A percentile compares a stretch with the other conserved stretches of the same genome.
phyloP scores from a whole-genome alignment of 2,797 vertebrate species.

The Gephyroberyx darwinii region DNA sequence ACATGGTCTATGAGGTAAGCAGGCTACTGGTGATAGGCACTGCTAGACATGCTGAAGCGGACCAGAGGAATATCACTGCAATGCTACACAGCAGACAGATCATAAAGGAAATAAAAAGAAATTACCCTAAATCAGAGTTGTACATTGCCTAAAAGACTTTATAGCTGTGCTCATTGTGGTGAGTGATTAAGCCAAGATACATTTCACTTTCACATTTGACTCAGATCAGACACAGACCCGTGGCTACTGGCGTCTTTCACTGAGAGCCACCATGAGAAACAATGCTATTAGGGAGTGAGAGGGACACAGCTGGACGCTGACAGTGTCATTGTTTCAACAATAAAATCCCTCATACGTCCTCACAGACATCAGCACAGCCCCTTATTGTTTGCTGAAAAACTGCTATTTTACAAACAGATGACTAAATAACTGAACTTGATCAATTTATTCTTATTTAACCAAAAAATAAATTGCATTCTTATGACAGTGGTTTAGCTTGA shows the following conservation, averaged over 20 bases:
- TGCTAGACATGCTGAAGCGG: slow-evolving; percentile 23
- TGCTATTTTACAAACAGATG: slow-evolving; percentile 47
- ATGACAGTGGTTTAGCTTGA: neutral
- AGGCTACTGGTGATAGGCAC: slow-evolving; percentile 5
- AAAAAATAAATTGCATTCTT: slow-evolving; percentile 9
- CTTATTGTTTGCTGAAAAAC: slow-evolving; percentile 53
- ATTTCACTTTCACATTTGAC: too few species aligned
- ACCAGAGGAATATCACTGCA: slow-evolving; percentile 24
- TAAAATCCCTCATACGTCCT: slow-evolving; percentile 54
- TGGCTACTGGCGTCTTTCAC: slow-evolving; percentile 5
- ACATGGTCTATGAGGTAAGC: slow-evolving; percentile 96
- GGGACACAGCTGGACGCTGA: slow-evolving; percentile 52
- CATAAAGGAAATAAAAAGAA: neutral
- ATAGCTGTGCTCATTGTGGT: neutral
- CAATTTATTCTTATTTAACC: slow-evolving; percentile 22
- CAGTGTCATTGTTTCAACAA: slow-evolving; percentile 57
- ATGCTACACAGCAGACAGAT: slow-evolving; percentile 7
- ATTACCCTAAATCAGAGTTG: neutral
- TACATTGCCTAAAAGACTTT: neutral
- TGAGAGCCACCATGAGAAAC: slow-evolving; percentile 30
- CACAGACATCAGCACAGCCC: slow-evolving; percentile 43
- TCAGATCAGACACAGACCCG: slow-evolving; percentile 3
- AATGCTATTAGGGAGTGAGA: slow-evolving; percentile 27
- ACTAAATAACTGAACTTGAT: slow-evolving; percentile 38
- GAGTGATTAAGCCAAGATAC: neutral